Base-by-base conservation (phyloP, 2,113 vertebrate genomes). In the Micromys minutus region DNA sequence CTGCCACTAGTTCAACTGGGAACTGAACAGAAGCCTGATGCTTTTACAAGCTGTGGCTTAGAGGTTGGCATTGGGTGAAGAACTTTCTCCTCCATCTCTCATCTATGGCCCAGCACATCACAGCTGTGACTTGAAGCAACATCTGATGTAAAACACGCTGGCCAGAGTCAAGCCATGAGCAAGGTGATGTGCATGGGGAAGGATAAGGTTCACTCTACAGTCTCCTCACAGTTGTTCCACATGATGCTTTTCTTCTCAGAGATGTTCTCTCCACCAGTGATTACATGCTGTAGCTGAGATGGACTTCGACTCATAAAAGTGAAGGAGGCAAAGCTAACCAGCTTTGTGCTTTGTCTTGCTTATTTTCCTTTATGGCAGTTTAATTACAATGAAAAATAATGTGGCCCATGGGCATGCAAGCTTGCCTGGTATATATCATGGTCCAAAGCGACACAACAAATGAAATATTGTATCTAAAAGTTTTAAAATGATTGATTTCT, bases 41-140 rank as follows among this genome's bases (percentile, higher is more conserved):
- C 57, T 79, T 42, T 5, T 26, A 36, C 2, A 10, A 1, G 3
- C 21, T 1, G 0, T 7, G 4, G 15, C 1, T 0, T 16, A 5
- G 42, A 17, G 2, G 6, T 24, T 2, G 29, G 11, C 19, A 31
- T 8, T 26, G 8, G 9, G 45, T n/a, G 12, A 55, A 39, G n/a
- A 7, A 1, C 15, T 36, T n/a, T 34, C 65, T 9, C 34, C 5
- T 5, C 1, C 7, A 5, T 1, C 26, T 63, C 22, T 52, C 5
- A 3, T 19, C 11, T 24, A 10, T 31, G 26, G 10, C 2, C 3
- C 17, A 84, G 31, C 26, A 9, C 0, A 6, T 24, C n/a, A 5
- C 0, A 52, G 59, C 1, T 9, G 4, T 52, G 24, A 36, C 11
- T 1, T 63, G 9, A n/a, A n/a, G n/a, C 24, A 39, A n/a, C 13